Conservation (phyloP, 2,797 vertebrate species). For the Loriculus beryllinus region DNA sequence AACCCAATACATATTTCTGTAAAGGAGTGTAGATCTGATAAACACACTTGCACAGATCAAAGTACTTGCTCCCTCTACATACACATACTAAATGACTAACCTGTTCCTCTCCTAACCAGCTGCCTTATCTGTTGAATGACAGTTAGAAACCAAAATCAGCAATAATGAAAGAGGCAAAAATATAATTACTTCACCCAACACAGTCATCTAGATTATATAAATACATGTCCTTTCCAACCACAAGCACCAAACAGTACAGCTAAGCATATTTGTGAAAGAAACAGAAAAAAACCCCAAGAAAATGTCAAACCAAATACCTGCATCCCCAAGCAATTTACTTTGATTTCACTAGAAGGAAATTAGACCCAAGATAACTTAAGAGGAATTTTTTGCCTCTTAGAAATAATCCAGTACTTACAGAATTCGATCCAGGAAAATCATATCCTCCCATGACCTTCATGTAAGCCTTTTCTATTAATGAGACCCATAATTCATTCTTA, state of each 20-base stretch:
- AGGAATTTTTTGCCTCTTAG: not conserved
- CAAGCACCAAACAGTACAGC: not conserved
- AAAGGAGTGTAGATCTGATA: not conserved
- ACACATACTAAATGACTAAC: not conserved
- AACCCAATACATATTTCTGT: not conserved
- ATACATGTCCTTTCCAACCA: not conserved
- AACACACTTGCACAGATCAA: not conserved
- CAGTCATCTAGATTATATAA: not conserved
- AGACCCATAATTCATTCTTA: conserved; percentile 96
- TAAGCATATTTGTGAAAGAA: not conserved
- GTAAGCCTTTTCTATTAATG: conserved; percentile 98
- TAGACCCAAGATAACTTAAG: not conserved
- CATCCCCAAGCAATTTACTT: not conserved
- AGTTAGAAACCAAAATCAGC: not conserved
- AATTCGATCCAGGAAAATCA: conserved; percentile 98
- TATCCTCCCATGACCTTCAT: conserved; percentile 99
- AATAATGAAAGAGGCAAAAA: not conserved
- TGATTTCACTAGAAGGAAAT: not conserved
- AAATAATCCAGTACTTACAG: conserved; percentile 78
- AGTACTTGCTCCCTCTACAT: not conserved
- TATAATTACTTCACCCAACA: not conserved
- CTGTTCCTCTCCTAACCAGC: not conserved
- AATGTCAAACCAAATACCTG: not conserved
- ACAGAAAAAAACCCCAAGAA: not conserved
- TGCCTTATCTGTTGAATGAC: not conserved